phyloP scores from a whole-genome alignment of 2,888 invertebrate species.

The Hypsopygia costalis region DNA sequence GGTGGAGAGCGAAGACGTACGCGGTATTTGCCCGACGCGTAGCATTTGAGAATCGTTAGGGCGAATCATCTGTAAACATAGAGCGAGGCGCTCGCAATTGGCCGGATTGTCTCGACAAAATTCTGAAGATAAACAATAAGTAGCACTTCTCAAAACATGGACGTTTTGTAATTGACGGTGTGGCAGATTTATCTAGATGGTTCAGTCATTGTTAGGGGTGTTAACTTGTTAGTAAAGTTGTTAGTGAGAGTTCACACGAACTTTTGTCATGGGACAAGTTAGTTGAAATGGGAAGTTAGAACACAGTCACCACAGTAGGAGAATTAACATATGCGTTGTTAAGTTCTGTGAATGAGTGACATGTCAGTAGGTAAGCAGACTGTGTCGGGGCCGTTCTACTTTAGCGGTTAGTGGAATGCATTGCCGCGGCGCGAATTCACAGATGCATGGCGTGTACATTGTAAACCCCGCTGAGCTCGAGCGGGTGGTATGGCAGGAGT shows the following conservation, averaged over 20 bases:
- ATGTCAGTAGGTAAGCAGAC: constrained; percentile 52
- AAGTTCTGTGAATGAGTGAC: constrained; percentile 49
- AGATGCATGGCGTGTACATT: constrained; percentile 90
- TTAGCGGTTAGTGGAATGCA: constrained; percentile 76
- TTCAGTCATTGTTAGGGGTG: constrained; percentile 76
- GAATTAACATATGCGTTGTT: constrained; percentile 60
- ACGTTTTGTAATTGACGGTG: constrained; percentile 73
- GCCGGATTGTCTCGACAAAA: constrained; percentile 65
- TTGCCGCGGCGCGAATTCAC: constrained; percentile 83
- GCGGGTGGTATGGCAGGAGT: constrained; percentile 84
- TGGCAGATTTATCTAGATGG: constrained; percentile 74
- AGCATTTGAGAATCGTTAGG: constrained; percentile 77
- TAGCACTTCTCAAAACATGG: constrained; percentile 68
- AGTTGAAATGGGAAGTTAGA: constrained; percentile 63
- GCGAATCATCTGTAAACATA: constrained; percentile 70
- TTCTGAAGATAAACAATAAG: constrained; percentile 70
- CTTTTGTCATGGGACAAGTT: constrained; percentile 62
- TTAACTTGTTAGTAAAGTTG: constrained; percentile 75
- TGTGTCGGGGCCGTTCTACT: constrained; percentile 44
- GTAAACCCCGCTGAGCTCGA: constrained; percentile 83
- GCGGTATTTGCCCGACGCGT: constrained; percentile 67
- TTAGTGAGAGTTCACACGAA: constrained; percentile 71
- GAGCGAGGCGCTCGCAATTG: constrained; percentile 63
- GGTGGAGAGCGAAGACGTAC: constrained; percentile 35
- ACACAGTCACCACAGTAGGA: constrained; percentile 61